Evolutionary conservation across 2,797 vertebrate genomes (phyloP), one percentile per base, ranked within the genome.

Genomic region (Esox lucius): DNA sequence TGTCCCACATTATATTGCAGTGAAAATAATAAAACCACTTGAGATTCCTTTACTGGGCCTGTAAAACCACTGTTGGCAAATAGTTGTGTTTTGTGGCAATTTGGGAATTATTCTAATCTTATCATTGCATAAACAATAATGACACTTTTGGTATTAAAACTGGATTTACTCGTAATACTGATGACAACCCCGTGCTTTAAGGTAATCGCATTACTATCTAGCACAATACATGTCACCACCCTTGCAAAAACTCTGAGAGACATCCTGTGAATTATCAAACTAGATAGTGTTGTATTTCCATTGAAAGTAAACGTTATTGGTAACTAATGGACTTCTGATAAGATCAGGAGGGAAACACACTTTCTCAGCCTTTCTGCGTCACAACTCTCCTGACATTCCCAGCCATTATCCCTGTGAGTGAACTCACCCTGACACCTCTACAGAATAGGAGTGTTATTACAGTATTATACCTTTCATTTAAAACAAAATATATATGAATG

Each of bases 121-220:
- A 51, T 65, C 39, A 64, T 73, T 66, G 49, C 11, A 31, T 66
- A 67, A 78, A 73, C 66, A 72, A 59, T 46, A 49, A 65, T 59
- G 65, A 74, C 56, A 8, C 73, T 24, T 7, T 72, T 11, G 31
- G 24, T 53, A 56, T 61, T n/a, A 68, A 4, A 61, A 70, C 70
- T 56, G 28, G 31, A 59, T n/a, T 24, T 15, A 68, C 70, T 66
- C 22, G 28, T 66, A 39, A 39, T 31, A 65, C 49, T 68, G 35
- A 49, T 17, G n/a, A 69, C 53, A 69, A 71, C 31, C 69, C 75
- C 66, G 64, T 15, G 46, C 59, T 51, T 51, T 64, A 1, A 59
- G 53, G 42, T 81, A 71, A 85, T 87, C 72, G 11, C 61, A 83
- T 87, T 85, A 80, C 72, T 74, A 49, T 49, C 62, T 67, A 79